Conservation (phyloP, 2,888 invertebrate species). For the Monopis laevigella region DNA sequence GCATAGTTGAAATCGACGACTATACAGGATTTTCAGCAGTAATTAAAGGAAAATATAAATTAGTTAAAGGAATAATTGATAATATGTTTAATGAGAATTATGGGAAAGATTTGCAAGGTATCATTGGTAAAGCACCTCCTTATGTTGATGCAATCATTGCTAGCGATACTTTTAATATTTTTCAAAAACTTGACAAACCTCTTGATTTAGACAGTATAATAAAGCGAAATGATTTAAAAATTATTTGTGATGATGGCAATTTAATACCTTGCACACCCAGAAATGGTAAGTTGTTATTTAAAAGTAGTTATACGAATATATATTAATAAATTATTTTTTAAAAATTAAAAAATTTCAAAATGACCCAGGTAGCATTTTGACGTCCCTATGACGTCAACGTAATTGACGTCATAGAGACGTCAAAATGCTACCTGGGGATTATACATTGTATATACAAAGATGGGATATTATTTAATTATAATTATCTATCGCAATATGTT, state of each 20-base stretch:
- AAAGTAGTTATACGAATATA: too few species aligned
- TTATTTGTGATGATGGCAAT: not conserved
- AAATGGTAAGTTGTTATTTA: too few species aligned
- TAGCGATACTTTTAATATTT: conserved; percentile 3
- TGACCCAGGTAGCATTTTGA: too few species aligned
- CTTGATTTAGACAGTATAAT: not conserved
- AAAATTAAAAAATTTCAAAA: too few species aligned
- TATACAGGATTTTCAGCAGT: conserved; percentile 8
- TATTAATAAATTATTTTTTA: too few species aligned
- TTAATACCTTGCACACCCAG: not conserved
- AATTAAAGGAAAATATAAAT: conserved; percentile 9
- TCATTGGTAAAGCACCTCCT: conserved; percentile 5
- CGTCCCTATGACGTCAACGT: too few species aligned
- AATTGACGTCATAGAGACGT: too few species aligned
- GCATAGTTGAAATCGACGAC: conserved; percentile 12
- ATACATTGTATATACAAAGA: too few species aligned
- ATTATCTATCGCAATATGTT: too few species aligned
- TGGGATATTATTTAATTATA: too few species aligned
- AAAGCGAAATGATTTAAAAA: not conserved
- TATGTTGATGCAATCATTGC: conserved; percentile 1
- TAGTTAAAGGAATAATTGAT: conserved; percentile 2
- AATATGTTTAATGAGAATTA: not conserved
- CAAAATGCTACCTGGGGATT: too few species aligned
- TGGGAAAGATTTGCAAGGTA: conserved; percentile 8
- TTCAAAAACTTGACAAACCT: not conserved